These are phyloP conservation scores for Todiramphus chloris DNA, from an alignment of 2,113 vertebrate genomes.

Conservation along the genomic window DNA sequence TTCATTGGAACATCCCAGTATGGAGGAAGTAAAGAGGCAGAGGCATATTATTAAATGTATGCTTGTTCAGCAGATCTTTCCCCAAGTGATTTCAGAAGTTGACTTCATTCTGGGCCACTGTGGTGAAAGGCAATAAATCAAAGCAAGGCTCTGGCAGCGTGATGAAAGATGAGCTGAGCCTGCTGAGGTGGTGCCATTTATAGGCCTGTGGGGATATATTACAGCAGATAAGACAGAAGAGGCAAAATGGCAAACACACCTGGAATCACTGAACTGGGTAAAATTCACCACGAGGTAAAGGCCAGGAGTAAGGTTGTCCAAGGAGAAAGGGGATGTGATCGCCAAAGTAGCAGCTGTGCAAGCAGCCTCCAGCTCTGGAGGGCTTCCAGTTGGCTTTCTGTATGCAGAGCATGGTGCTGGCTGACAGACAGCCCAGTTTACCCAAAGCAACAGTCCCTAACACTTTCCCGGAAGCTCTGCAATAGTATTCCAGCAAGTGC, in stretches of 20 bases:
- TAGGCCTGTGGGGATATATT: slow-evolving; percentile 6
- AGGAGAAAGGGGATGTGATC: background rate
- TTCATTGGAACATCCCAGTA: background rate
- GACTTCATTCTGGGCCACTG: slow-evolving; percentile 43
- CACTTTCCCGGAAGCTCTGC: background rate
- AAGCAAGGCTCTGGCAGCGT: background rate
- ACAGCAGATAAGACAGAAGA: background rate
- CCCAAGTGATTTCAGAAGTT: slow-evolving; percentile 49
- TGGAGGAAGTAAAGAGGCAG: background rate
- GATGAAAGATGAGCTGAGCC: slow-evolving; percentile 36
- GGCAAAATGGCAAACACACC: background rate
- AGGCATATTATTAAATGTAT: slow-evolving; percentile 44
- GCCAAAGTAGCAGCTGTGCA: slow-evolving; percentile 27
- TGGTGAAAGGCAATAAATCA: slow-evolving; percentile 55
- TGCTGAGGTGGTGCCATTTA: slow-evolving; percentile 56
- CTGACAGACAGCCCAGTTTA: background rate
- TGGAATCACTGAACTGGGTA: slow-evolving; percentile 4
- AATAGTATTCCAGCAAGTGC: background rate
- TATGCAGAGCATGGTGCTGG: background rate
- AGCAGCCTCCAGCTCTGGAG: slow-evolving; percentile 9
- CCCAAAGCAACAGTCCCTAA: slow-evolving; percentile 2
- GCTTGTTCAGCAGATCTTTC: slow-evolving; percentile 62
- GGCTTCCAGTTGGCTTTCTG: background rate
- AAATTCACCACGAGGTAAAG: slow-evolving; percentile 17
- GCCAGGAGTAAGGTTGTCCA: background rate